Evolutionary conservation across 2,113 vertebrate species (phyloP), one percentile per base, ranked within the genome.

Genomic region (Seriola rivoliana): DNA sequence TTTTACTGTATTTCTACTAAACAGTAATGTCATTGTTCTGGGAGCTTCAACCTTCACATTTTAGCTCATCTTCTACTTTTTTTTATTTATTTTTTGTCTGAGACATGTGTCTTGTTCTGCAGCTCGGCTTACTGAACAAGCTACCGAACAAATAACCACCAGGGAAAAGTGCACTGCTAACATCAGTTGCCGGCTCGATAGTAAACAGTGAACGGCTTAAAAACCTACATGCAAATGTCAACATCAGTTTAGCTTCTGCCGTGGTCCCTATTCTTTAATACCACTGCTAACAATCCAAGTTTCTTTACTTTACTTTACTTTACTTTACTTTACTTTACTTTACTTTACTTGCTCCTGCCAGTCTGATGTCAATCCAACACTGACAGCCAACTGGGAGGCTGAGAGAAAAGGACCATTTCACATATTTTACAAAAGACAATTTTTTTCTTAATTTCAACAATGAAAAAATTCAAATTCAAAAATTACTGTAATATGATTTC

Each of bases 191-290:
- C 36, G 12, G 23, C 34, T n/a, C 14, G 8, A 10, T 17, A 21
- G 13, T 10, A 14, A 23, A 46, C 64, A n/a, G 9, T 40, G 8
- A 40, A 29, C 52, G 54, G 14, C 48, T 65, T 42, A 42, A 60
- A 75, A 80, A 9, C 54, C 9, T n/a, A n/a, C 32, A 40, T 59
- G 59, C 21, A 76, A 21, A 71, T 62, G 36, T 68, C 46, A 42
- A 44, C 55, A 11, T 25, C 19, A 63, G 34, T 64, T 63, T n/a
- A 63, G 21, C 29, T 32, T 7, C 50, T 16, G 25, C 0, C 17
- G 32, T 34, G 13, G 16, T 48, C 25, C 19, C 46, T 9, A 36
- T 78, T 67, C 46, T 36, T 65, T 7, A 57, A 1, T 21, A 19
- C 4, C 46, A 21, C 10, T 42, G n/a, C 72, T 25, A 7, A n/a